phyloP scores from a whole-genome alignment of 2,888 invertebrate genomes.

The Agrochola circellaris region DNA sequence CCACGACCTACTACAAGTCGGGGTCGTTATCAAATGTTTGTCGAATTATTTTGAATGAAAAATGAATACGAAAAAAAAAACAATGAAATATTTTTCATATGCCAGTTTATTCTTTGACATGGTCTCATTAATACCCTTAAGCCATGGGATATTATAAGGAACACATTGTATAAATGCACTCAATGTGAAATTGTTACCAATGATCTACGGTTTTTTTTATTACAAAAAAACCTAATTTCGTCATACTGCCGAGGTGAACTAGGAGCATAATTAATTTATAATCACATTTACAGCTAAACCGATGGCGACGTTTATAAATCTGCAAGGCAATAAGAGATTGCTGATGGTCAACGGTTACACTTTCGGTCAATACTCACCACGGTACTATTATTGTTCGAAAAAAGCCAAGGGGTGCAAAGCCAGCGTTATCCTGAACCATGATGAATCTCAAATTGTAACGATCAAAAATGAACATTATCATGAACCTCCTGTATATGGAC shows the following conservation, averaged over 20 bases:
- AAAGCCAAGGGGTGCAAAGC: constrained; percentile 45
- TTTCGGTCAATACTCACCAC: constrained; percentile 37
- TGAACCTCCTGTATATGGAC: constrained; percentile 29
- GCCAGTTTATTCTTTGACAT: no score
- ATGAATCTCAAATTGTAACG: constrained; percentile 11
- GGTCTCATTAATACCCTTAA: no score
- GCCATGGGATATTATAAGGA: no score
- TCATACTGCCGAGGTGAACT: background rate
- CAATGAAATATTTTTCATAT: no score
- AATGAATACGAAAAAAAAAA: no score
- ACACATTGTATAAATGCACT: no score
- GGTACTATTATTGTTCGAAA: constrained; percentile 57
- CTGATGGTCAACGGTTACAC: constrained; percentile 56
- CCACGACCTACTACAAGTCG: no score
- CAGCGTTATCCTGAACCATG: constrained; percentile 30
- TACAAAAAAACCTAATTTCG: background rate
- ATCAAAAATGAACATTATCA: constrained; percentile 43
- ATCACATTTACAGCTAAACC: constrained; percentile 44
- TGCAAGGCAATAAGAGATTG: constrained; percentile 28
- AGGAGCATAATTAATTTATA: no score
- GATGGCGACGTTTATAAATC: constrained; percentile 25
- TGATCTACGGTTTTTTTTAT: no score
- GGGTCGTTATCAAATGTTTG: no score
- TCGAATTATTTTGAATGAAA: no score
- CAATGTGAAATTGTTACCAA: no score